Percentiles rank a stretch among this genome's conserved stretches.
Conservation (phyloP, 1,140 invertebrate genomes). For the Drosophila athabasca region DNA sequence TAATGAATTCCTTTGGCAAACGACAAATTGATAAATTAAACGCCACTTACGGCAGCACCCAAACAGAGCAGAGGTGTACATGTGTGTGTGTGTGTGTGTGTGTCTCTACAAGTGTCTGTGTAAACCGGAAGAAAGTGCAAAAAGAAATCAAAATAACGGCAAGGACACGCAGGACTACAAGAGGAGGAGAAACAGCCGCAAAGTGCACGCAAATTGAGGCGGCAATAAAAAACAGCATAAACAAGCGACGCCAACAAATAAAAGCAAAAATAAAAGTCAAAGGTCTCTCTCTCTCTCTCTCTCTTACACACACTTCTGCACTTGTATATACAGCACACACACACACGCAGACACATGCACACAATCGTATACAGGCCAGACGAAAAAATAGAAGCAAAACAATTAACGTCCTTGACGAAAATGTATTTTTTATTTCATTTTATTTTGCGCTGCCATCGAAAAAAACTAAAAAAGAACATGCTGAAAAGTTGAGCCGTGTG, state of each 20-base stretch:
- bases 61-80: neutral
- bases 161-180: constrained; percentile 70
- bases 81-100: neutral
- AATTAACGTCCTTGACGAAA: constrained; percentile 82
- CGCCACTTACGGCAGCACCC: constrained; percentile 64
- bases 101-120: neutral
- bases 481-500: constrained; percentile 69
- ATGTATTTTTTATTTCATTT: constrained; percentile 68
- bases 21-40: constrained; percentile 81
- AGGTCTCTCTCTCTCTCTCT: constrained; percentile 46
- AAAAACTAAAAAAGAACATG: constrained; percentile 68
- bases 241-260: constrained; percentile 54
- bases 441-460: constrained; percentile 56
- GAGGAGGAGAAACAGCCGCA: constrained; percentile 51
- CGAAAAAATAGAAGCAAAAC: constrained; percentile 82
- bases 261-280: constrained; percentile 76
- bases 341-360: constrained; percentile 12
- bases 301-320: constrained; percentile 8
- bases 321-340: constrained; percentile 7
- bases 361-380: constrained; percentile 20
- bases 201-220: constrained; percentile 77
- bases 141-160: constrained; percentile 69
- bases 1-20: constrained; percentile 80
- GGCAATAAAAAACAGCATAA: constrained; percentile 69
- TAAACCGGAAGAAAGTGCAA: constrained; percentile 39